phyloP scores from a whole-genome alignment of 2,888 invertebrate species.

The Anthophora plumipes region DNA sequence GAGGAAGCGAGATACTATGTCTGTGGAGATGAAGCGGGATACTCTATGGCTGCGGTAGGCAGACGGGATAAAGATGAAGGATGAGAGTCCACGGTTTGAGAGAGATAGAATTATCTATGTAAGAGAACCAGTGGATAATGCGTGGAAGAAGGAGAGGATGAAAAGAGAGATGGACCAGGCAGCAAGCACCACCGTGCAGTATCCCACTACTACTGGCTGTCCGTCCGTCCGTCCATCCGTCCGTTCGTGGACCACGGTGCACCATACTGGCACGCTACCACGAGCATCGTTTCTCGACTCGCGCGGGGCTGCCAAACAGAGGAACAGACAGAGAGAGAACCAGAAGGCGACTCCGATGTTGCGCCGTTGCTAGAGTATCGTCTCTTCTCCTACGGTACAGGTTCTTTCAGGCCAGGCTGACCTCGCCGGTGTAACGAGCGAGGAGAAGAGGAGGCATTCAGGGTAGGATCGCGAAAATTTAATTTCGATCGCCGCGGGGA shows the following conservation, averaged over 20 bases:
- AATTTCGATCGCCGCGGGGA: conserved; percentile 60
- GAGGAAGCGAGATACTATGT: conserved; percentile 42
- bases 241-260: conserved; percentile 64
- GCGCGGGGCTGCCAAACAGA: conserved; percentile 39
- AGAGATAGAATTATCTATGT: conserved; percentile 12
- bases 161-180: conserved; percentile 47
- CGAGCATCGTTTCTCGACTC: conserved; percentile 26
- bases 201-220: conserved; percentile 76
- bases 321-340: conserved; percentile 36
- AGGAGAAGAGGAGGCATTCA: conserved; percentile 46
- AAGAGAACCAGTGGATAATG: neutral
- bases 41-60: conserved; percentile 43
- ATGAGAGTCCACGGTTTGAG: conserved; percentile 32
- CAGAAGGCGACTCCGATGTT: conserved; percentile 32
- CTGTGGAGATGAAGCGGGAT: conserved; percentile 45
- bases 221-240: conserved; percentile 67
- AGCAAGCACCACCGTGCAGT: conserved; percentile 70
- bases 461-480: conserved; percentile 58
- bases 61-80: conserved; percentile 61
- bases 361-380: conserved; percentile 27
- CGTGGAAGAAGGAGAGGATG: neutral
- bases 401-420: conserved; percentile 65
- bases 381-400: conserved; percentile 54
- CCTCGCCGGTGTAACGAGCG: conserved; percentile 51
- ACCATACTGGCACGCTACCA: conserved; percentile 67